phyloP scores from a whole-genome alignment of 2,113 vertebrate species.

The Aleadryas rufinucha region DNA sequence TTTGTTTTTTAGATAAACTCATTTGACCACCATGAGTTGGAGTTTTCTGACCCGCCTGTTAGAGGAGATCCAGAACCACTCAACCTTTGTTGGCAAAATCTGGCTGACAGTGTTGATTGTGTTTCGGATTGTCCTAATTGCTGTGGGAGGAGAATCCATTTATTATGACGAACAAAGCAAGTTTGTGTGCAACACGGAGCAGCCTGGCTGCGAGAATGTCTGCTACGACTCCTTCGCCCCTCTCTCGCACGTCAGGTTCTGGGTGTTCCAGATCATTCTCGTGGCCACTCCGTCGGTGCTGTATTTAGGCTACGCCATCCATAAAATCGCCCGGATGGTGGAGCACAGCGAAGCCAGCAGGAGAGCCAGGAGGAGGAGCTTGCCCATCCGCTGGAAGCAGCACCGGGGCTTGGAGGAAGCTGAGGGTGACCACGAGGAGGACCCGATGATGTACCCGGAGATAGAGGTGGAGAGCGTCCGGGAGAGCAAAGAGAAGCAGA shows the following conservation, averaged over 20 bases:
- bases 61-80: conserved; percentile 99
- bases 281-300: conserved; percentile 92
- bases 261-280: conserved; percentile 98
- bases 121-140: conserved; percentile 96
- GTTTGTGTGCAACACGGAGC: conserved; percentile 96
- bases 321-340: conserved; percentile 90
- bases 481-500: conserved; percentile 76
- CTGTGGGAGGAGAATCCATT: conserved; percentile 96
- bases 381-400: conserved; percentile 84
- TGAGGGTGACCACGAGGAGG: conserved; percentile 91
- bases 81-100: conserved; percentile 98
- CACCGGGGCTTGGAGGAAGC: conserved; percentile 86
- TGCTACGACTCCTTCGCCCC: conserved; percentile 97
- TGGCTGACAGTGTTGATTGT: conserved; percentile 96
- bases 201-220: conserved; percentile 96
- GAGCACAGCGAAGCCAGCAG: conserved; percentile 78
- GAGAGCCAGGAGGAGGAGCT: conserved; percentile 80
- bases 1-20: conserved; percentile 69
- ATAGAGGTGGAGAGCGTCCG: conserved; percentile 86
- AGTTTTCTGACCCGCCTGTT: conserved; percentile 97
- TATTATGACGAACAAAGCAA: conserved; percentile 99
- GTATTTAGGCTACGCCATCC: conserved; percentile 93
- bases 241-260: conserved; percentile 94
- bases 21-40: conserved; percentile 91
- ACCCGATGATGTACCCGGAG: conserved; percentile 97